Conservation (phyloP, 2,113 vertebrate species). For the Cryptotis parvus region DNA sequence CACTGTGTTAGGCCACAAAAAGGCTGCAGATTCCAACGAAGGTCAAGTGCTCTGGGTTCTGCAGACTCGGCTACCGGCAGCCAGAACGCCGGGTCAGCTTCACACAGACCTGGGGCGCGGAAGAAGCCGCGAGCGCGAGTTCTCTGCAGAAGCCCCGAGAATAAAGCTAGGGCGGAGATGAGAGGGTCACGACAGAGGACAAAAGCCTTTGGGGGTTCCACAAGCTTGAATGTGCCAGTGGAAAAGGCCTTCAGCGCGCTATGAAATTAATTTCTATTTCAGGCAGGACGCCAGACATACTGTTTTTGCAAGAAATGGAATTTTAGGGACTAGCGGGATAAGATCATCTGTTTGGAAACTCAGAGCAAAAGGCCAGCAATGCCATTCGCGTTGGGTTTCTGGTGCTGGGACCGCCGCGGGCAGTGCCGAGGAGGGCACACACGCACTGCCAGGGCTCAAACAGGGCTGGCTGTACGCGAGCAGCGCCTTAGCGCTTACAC, state of each 20-base stretch:
- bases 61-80: constrained; percentile 7
- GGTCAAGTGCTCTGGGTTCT: constrained; percentile 55
- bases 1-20: constrained; percentile 24
- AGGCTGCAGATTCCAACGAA: constrained; percentile 64
- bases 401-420: no score
- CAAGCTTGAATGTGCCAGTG: background rate
- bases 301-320: background rate
- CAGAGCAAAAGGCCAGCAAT: constrained; percentile 54
- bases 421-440: no score
- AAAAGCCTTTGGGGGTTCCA: background rate
- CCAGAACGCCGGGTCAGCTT: background rate
- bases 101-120: background rate
- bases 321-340: constrained; percentile 14
- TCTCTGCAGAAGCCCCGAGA: background rate
- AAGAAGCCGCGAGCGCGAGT: background rate
- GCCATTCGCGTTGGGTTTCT: background rate
- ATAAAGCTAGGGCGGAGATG: background rate
- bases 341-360: constrained; percentile 42
- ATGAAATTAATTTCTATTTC: constrained; percentile 1
- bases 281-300: background rate
- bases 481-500: no score
- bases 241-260: background rate
- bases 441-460: no score
- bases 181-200: background rate
- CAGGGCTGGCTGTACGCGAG: no score